phyloP scores from a whole-genome alignment of 30 jellyfish, hydroid and myxozoan species.

The Chrysaora quinquecirrha region DNA sequence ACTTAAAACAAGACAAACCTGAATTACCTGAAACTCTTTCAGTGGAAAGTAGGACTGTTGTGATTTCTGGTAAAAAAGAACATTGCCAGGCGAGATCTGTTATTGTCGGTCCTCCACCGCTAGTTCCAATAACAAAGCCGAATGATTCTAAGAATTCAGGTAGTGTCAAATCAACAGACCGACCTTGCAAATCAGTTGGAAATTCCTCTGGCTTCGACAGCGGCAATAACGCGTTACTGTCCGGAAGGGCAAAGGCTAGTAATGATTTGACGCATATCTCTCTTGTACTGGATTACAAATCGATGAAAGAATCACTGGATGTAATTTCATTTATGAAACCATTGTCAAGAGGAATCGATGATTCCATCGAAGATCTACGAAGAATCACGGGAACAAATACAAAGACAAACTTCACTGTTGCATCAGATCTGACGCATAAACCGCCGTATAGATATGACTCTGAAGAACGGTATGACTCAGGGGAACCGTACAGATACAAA shows the following conservation, averaged over 20 bases:
- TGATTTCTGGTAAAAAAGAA: background rate
- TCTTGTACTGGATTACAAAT: constrained; percentile 49
- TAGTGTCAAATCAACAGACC: background rate
- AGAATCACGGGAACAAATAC: constrained; percentile 33
- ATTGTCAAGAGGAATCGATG: constrained; percentile 53
- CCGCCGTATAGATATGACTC: background rate
- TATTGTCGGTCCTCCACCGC: constrained; percentile 68
- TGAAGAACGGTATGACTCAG: background rate
- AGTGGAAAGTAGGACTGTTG: background rate
- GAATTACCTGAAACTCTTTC: background rate
- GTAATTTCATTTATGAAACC: constrained; percentile 61
- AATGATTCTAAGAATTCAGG: constrained; percentile 11
- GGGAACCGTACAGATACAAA: background rate
- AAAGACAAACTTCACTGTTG: background rate
- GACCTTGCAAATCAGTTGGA: background rate
- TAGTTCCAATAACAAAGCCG: constrained; percentile 46
- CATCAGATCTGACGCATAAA: background rate
- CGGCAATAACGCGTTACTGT: background rate
- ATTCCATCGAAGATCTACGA: constrained; percentile 46
- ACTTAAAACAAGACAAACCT: background rate
- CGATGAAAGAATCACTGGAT: constrained; percentile 60
- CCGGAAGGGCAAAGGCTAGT: background rate
- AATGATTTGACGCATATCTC: constrained; percentile 36
- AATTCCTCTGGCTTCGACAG: background rate
- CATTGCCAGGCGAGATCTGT: constrained; percentile 18